phyloP scores from a whole-genome alignment of 1,140 invertebrate species.

The Lepidurus couesii region DNA sequence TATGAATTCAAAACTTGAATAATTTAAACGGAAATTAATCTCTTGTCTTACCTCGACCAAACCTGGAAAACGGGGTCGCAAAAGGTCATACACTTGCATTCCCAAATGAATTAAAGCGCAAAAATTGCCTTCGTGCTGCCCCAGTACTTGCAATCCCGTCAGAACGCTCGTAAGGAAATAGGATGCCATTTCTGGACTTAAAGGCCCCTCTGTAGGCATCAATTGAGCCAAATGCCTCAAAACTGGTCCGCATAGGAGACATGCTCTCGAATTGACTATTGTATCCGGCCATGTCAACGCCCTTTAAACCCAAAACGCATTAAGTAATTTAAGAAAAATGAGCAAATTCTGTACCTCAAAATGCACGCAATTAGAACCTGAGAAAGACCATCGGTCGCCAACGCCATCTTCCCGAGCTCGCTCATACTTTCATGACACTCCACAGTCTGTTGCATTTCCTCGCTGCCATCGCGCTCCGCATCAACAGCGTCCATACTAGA shows the following conservation, averaged over 20 bases:
- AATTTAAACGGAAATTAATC: not conserved
- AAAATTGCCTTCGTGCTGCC: conserved; percentile 74
- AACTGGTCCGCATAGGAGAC: conserved; percentile 60
- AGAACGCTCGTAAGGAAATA: conserved; percentile 66
- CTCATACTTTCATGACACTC: conserved; percentile 58
- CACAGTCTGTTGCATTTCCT: conserved; percentile 52
- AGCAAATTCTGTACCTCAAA: conserved; percentile 49
- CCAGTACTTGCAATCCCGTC: conserved; percentile 68
- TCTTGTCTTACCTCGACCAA: conserved; percentile 47
- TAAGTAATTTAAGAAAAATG: too few species aligned
- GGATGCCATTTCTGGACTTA: conserved; percentile 58
- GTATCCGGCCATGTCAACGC: conserved; percentile 83
- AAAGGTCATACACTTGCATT: conserved; percentile 70
- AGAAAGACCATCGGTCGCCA: conserved; percentile 58
- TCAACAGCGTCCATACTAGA: conserved; percentile 62
- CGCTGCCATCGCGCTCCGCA: conserved; percentile 39
- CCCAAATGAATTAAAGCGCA: conserved; percentile 60
- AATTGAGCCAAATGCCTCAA: conserved; percentile 50
- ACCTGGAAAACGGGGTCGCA: conserved; percentile 66
- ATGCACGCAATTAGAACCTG: conserved; percentile 59
- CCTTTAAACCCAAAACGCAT: conserved; percentile 45
- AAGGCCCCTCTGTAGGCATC: conserved; percentile 53
- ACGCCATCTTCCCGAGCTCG: conserved; percentile 62
- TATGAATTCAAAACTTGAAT: too few species aligned
- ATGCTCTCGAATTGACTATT: conserved; percentile 66